phyloP scores from a whole-genome alignment of 2,113 vertebrate genomes.

The Anolis carolinensis region DNA sequence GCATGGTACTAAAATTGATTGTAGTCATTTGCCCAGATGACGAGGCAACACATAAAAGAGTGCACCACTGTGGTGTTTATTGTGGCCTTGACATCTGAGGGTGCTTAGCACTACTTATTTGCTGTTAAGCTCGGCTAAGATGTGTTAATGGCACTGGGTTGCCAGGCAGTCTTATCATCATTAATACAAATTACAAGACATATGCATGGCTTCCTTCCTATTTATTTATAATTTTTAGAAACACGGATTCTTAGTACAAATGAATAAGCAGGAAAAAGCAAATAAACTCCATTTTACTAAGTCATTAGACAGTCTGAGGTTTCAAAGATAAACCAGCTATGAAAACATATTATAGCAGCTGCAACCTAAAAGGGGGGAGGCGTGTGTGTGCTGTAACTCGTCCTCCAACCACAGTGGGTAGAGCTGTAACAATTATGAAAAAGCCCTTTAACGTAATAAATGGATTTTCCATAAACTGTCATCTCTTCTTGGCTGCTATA shows the following conservation, averaged over 20 bases:
- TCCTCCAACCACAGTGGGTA: conserved; percentile 47
- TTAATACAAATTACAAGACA: background rate
- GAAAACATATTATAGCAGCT: conserved; percentile 44
- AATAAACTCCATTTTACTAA: conserved; percentile 48
- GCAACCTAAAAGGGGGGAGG: conserved; percentile 15
- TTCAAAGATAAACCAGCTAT: conserved; percentile 41
- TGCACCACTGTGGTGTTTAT: conserved; percentile 28
- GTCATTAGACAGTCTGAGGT: conserved; percentile 33
- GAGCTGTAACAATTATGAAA: conserved; percentile 66
- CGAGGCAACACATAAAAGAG: conserved; percentile 31
- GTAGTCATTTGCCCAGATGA: conserved; percentile 7
- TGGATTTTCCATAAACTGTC: conserved; percentile 63
- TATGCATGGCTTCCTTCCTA: conserved; percentile 24
- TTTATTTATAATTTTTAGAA: conserved; percentile 43
- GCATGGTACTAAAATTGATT: conserved; percentile 31
- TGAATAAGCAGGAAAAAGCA: conserved; percentile 52
- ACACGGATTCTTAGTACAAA: conserved; percentile 46
- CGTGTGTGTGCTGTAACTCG: conserved; percentile 19
- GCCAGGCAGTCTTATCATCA: background rate
- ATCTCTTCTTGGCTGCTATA: conserved; percentile 57
- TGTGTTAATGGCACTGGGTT: conserved; percentile 42
- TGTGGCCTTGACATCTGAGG: conserved; percentile 31
- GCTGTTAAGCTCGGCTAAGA: conserved; percentile 39
- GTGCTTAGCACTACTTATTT: conserved; percentile 22
- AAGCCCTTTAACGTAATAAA: conserved; percentile 63